phyloP scores from a whole-genome alignment of 2,797 vertebrate species.

The Bradypus variegatus region DNA sequence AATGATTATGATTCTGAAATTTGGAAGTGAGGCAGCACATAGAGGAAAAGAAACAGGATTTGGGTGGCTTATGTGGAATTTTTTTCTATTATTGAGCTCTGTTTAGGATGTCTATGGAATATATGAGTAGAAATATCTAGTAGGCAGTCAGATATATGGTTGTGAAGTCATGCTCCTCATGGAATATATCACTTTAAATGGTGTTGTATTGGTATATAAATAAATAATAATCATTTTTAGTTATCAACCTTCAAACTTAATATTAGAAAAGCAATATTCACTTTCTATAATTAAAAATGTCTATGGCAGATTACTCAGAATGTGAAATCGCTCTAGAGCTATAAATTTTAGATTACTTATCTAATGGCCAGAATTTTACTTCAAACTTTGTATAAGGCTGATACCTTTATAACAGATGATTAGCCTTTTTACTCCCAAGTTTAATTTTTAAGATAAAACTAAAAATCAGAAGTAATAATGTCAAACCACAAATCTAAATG shows the following conservation, averaged over 20 bases:
- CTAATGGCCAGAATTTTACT: constrained; percentile 28
- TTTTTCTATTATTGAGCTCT: background rate
- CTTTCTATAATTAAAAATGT: constrained; percentile 23
- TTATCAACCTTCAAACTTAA: constrained; percentile 16
- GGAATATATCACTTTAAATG: background rate
- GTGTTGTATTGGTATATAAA: background rate
- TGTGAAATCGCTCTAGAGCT: background rate
- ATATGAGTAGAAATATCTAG: background rate
- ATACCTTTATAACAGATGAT: background rate
- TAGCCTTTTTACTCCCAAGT: constrained; percentile 5
- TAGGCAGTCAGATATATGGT: background rate
- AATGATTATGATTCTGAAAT: background rate
- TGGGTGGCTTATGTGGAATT: background rate
- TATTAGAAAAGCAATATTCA: constrained; percentile 28
- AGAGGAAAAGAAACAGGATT: background rate
- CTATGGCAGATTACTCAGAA: constrained; percentile 39
- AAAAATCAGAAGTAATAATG: constrained; percentile 9
- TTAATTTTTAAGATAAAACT: constrained; percentile 8
- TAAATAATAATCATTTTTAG: constrained; percentile 38
- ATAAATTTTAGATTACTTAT: constrained; percentile 13
- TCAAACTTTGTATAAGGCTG: constrained; percentile 33
- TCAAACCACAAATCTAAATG: background rate
- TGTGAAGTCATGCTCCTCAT: background rate
- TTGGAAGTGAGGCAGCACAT: background rate
- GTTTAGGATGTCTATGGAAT: background rate